Evolutionary conservation across 2,888 invertebrate species (phyloP).

Genomic region (Muscina levida): DNA sequence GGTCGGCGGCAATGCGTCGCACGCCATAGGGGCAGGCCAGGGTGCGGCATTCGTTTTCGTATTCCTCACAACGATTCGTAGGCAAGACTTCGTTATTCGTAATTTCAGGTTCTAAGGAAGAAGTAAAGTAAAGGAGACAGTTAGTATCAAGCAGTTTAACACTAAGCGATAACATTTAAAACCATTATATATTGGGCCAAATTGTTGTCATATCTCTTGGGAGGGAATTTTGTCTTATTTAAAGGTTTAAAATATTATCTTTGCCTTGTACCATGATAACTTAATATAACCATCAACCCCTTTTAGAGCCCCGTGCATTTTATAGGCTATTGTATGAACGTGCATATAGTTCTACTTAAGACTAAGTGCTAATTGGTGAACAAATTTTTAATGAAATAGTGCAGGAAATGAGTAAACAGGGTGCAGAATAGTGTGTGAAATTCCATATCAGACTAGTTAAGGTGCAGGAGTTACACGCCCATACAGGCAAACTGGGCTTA

Average conservation of each 20-base stretch:
- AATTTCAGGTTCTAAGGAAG: conserved; percentile 65
- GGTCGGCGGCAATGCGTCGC: conserved; percentile 82
- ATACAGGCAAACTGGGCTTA: conserved; percentile 73
- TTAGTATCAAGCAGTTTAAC: background rate
- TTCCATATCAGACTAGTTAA: conserved; percentile 44
- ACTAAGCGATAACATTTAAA: conserved; percentile 19
- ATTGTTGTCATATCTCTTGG: too few species aligned
- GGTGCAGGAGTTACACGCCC: conserved; percentile 64
- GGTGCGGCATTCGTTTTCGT: conserved; percentile 83
- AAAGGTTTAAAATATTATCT: conserved; percentile 10
- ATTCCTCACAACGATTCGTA: conserved; percentile 81
- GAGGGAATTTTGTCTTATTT: too few species aligned
- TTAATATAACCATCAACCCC: conserved; percentile 22
- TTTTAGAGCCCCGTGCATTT: conserved; percentile 52
- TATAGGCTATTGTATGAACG: conserved; percentile 65
- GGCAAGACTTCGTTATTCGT: conserved; percentile 72
- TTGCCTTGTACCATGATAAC: background rate
- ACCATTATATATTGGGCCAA: background rate
- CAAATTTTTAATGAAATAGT: conserved; percentile 36
- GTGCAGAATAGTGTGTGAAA: conserved; percentile 20
- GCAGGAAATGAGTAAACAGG: conserved; percentile 44
- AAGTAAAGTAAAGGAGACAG: background rate
- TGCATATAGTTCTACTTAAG: conserved; percentile 61
- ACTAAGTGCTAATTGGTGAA: conserved; percentile 24
- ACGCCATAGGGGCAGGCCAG: conserved; percentile 88